Conservation (phyloP, 2,113 vertebrate genomes). For the Dermatemys mawii region DNA sequence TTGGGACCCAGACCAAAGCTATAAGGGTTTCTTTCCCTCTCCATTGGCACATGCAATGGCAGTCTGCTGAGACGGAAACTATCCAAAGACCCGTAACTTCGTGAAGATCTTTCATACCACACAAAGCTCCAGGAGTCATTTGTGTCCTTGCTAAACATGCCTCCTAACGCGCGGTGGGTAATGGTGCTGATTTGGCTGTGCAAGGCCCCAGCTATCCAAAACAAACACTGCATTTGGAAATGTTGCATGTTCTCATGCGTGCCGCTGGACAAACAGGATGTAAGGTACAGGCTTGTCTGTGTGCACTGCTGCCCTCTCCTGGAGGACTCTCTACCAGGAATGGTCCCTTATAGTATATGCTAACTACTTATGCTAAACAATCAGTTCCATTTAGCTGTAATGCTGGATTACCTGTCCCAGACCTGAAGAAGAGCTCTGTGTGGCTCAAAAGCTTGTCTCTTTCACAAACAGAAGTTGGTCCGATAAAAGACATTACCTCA, state of each 20-base stretch:
- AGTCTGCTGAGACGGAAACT: background rate
- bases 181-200: fast-evolving
- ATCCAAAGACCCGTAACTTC: background rate
- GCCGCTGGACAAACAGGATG: fast-evolving
- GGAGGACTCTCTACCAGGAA: background rate
- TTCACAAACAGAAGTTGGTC: background rate
- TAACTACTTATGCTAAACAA: background rate
- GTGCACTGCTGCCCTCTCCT: conserved; percentile 68
- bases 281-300: fast-evolving
- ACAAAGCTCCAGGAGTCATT: background rate
- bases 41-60: background rate
- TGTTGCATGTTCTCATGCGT: background rate
- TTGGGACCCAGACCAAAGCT: background rate
- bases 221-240: background rate
- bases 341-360: background rate
- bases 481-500: background rate
- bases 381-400: background rate
- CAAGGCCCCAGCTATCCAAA: fast-evolving
- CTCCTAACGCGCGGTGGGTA: fast-evolving
- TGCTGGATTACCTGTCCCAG: background rate
- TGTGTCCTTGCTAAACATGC: background rate
- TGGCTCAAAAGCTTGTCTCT: background rate
- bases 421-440: background rate
- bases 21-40: fast-evolving
- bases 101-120: background rate